phyloP scores from a whole-genome alignment of 2,888 invertebrate species.

The Chydorus sphaericus region DNA sequence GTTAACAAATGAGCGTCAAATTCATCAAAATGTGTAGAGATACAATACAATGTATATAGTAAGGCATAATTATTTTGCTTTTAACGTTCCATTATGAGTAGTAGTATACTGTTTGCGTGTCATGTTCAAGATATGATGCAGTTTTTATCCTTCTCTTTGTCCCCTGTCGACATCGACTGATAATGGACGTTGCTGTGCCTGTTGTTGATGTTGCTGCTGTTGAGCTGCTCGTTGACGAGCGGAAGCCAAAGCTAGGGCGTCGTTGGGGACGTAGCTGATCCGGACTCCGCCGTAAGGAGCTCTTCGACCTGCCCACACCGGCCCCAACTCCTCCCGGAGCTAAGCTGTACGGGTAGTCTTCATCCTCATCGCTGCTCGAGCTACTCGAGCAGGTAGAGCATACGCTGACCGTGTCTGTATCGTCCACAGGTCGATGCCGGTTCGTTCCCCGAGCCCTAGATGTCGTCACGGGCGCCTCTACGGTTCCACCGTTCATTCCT shows the following conservation, averaged over 20 bases:
- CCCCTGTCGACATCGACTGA: background rate
- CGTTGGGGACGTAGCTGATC: slow-evolving; percentile 85
- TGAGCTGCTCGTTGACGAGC: slow-evolving; percentile 6
- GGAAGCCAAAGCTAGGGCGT: slow-evolving; percentile 49
- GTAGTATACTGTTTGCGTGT: background rate
- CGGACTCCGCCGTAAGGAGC: slow-evolving; percentile 69
- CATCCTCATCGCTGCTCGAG: slow-evolving; percentile 69
- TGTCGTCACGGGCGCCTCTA: slow-evolving; percentile 22
- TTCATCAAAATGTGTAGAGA: no score
- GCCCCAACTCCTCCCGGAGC: slow-evolving; percentile 68
- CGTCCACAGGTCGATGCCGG: slow-evolving; percentile 25
- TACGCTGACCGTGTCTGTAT: slow-evolving; percentile 58
- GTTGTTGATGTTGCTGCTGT: background rate
- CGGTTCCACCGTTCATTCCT: slow-evolving; percentile 35
- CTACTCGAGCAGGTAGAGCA: slow-evolving; percentile 64
- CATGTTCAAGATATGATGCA: slow-evolving; percentile 66
- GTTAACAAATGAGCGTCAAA: no score
- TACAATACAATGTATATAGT: no score
- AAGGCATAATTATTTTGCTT: no score
- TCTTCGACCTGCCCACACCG: slow-evolving; percentile 57
- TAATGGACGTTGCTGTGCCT: background rate
- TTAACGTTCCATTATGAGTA: background rate
- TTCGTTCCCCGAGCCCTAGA: slow-evolving; percentile 3
- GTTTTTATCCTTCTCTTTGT: slow-evolving; percentile 49
- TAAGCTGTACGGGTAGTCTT: slow-evolving; percentile 57